These are phyloP conservation scores for Pangasius djambal DNA, from an alignment of 2,797 vertebrate genomes.

Conservation along the genomic window DNA sequence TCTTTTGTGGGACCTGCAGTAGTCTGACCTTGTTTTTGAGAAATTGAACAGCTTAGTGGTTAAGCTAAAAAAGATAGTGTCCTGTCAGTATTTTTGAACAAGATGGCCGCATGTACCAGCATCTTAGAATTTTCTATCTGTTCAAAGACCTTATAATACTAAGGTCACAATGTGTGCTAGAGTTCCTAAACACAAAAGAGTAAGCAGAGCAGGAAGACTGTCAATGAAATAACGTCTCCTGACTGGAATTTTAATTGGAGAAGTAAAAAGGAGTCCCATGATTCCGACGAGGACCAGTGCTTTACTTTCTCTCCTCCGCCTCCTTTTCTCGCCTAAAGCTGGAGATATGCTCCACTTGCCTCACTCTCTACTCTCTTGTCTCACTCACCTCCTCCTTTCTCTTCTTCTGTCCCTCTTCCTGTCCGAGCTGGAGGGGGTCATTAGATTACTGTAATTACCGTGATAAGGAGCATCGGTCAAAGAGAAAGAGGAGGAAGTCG, in stretches of 20 bases:
- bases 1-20: background rate
- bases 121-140: background rate
- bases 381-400: slow-evolving; percentile 30
- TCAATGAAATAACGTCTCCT: slow-evolving; percentile 69
- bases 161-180: slow-evolving; percentile 10
- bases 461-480: slow-evolving; percentile 64
- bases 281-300: slow-evolving; percentile 66
- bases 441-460: slow-evolving; percentile 71
- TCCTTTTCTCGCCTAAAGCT: slow-evolving; percentile 62
- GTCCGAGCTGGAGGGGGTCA: slow-evolving; percentile 69
- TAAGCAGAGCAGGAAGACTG: slow-evolving; percentile 16
- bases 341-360: slow-evolving; percentile 37
- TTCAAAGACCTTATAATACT: slow-evolving; percentile 16
- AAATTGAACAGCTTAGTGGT: background rate
- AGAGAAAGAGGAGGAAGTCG: slow-evolving; percentile 50
- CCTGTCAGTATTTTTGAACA: background rate
- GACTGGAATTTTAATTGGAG: slow-evolving; percentile 62
- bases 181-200: slow-evolving; percentile 20
- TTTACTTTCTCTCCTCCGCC: slow-evolving; percentile 79
- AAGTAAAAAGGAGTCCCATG: slow-evolving; percentile 6
- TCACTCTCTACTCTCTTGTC: slow-evolving; percentile 41
- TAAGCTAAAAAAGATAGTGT: background rate
- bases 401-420: slow-evolving; percentile 50
- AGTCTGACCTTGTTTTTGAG: background rate
- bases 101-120: background rate